Percentiles rank a stretch among this genome's conserved stretches.
These are phyloP conservation scores for Eriocheir sinensis DNA, from an alignment of 1,140 invertebrate species.

Conservation along the genomic window DNA sequence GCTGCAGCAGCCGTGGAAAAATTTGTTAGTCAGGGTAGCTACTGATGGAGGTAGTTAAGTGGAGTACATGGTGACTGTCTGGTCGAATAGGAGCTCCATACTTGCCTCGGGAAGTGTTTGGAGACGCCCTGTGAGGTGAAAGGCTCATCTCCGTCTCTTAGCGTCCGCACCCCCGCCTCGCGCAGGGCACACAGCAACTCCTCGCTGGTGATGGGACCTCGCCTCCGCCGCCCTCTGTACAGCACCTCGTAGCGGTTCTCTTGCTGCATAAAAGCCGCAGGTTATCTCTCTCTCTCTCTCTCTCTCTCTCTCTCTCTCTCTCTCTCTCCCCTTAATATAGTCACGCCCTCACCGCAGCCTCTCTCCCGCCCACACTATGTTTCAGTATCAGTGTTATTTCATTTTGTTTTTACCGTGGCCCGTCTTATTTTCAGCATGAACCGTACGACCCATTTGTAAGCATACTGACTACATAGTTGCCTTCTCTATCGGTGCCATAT, in stretches of 20 bases:
- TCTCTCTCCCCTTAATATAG: not conserved
- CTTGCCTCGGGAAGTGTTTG: slow-evolving; percentile 65
- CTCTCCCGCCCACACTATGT: not conserved
- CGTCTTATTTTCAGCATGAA: too few relatives aligned
- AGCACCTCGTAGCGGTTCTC: slow-evolving; percentile 78
- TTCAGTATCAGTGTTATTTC: too few relatives aligned
- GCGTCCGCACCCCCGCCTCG: not conserved
- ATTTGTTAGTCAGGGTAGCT: too few relatives aligned
- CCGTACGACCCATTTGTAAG: too few relatives aligned
- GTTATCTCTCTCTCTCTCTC: too few relatives aligned
- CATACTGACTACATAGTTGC: too few relatives aligned
- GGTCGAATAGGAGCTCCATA: too few relatives aligned
- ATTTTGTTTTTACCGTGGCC: too few relatives aligned
- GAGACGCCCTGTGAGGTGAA: slow-evolving; percentile 70
- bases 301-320: not conserved
- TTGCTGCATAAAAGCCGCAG: slow-evolving; percentile 59
- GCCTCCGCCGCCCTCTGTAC: slow-evolving; percentile 71
- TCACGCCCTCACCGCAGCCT: not conserved
- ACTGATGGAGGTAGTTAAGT: too few relatives aligned
- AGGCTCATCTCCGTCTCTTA: slow-evolving; percentile 67
- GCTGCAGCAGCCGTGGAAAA: too few relatives aligned
- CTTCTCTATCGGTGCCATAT: not conserved
- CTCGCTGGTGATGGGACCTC: slow-evolving; percentile 61
- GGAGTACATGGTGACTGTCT: too few relatives aligned
- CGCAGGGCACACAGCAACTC: slow-evolving; percentile 72